Percentiles rank a stretch among this genome's conserved stretches.
Conservation (phyloP, 1,140 invertebrate species). For the Bombus terrestris region DNA sequence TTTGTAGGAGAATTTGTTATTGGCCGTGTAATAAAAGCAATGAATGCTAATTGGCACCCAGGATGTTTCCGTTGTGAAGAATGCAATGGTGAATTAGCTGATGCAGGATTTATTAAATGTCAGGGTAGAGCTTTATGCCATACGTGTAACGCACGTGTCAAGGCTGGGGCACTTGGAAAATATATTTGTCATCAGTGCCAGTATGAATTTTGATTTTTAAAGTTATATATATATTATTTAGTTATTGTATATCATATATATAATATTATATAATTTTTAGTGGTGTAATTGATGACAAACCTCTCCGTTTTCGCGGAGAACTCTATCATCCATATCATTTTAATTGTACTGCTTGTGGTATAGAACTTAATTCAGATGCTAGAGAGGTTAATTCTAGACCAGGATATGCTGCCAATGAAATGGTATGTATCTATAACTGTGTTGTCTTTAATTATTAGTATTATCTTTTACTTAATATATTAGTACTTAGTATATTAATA, state of each 20-base stretch:
- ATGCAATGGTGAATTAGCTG: slow-evolving; percentile 95
- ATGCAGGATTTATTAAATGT: slow-evolving; percentile 98
- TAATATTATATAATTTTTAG: slow-evolving; percentile 80
- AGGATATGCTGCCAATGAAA: slow-evolving; percentile 95
- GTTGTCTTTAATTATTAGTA: neutral
- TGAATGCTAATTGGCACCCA: slow-evolving; percentile 99
- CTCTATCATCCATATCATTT: slow-evolving; percentile 99
- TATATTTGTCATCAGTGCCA: slow-evolving; percentile 99
- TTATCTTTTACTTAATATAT: neutral
- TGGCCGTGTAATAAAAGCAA: slow-evolving; percentile 99
- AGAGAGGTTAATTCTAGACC: slow-evolving; percentile 96
- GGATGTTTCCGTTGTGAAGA: slow-evolving; percentile 98
- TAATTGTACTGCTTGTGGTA: slow-evolving; percentile 96
- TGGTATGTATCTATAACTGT: slow-evolving; percentile 82
- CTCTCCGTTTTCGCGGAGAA: slow-evolving; percentile 97
- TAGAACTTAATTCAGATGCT: slow-evolving; percentile 94
- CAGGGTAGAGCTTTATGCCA: slow-evolving; percentile 96
- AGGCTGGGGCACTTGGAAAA: slow-evolving; percentile 96
- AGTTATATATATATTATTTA: slow-evolving; percentile 13
- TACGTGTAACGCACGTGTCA: slow-evolving; percentile 97
- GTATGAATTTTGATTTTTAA: slow-evolving; percentile 84
- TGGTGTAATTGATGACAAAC: slow-evolving; percentile 97
- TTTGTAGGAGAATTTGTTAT: slow-evolving; percentile 95
- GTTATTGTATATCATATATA: neutral
- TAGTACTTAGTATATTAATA: neutral